Percentiles rank a stretch among this genome's conserved stretches.
Evolutionary conservation across 2,113 vertebrate species (phyloP).

Genomic region (Rhegmatorhina hoffmannsi): DNA sequence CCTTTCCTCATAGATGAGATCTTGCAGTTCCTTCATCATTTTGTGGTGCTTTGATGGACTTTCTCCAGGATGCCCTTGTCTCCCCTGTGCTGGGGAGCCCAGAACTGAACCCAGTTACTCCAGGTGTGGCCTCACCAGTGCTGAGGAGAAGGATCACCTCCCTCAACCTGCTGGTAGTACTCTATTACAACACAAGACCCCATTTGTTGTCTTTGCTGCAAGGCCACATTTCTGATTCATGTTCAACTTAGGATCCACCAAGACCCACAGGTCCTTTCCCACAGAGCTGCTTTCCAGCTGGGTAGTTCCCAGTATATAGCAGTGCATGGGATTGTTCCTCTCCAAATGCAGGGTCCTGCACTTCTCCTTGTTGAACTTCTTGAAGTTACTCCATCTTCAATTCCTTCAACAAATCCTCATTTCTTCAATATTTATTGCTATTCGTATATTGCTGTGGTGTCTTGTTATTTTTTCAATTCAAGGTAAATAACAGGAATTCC

Average conservation of each 20-base stretch:
- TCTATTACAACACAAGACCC: not conserved
- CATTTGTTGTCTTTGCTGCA: not conserved
- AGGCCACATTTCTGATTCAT: not conserved
- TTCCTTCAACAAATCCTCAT: not conserved
- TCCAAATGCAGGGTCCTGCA: not conserved
- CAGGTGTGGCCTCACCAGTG: not conserved
- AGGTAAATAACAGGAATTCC: not conserved
- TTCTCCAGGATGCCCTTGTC: not conserved
- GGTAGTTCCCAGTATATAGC: rapidly evolving
- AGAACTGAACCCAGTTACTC: not conserved
- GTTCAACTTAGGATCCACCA: not conserved
- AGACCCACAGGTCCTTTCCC: not conserved
- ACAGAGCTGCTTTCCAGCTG: not conserved
- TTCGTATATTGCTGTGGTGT: not conserved
- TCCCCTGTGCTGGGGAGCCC: not conserved
- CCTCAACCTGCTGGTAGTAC: not conserved
- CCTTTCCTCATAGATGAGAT: not conserved
- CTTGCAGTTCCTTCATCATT: rapidly evolving
- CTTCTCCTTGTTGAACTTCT: not conserved
- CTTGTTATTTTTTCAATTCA: not conserved
- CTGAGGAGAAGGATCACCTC: not conserved
- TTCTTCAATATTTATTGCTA: not conserved
- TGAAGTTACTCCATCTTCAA: not conserved
- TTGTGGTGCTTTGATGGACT: not conserved
- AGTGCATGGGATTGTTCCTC: not conserved